These are phyloP conservation scores for Littorina saxatilis DNA, from an alignment of 1,140 invertebrate genomes.

Conservation along the genomic window DNA sequence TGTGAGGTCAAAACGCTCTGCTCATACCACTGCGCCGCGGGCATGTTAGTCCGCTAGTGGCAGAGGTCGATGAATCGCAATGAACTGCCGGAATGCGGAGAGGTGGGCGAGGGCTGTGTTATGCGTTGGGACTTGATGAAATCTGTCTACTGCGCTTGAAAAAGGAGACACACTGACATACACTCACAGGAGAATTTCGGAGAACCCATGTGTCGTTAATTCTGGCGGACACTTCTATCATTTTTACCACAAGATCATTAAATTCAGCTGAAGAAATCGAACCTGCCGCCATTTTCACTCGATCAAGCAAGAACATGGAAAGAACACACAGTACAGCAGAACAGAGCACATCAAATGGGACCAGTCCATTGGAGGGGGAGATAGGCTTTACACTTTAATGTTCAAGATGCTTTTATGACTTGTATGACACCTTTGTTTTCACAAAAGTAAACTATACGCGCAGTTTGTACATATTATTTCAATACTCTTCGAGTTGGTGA, in stretches of 20 bases:
- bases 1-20: no score
- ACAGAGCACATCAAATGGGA: constrained; percentile 1
- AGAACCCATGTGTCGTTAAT: constrained; percentile 53
- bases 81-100: not conserved
- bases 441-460: no score
- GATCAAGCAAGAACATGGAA: constrained; percentile 16
- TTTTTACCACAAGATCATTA: constrained; percentile 43
- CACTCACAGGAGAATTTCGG: constrained; percentile 52
- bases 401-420: not conserved
- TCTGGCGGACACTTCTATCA: constrained; percentile 49
- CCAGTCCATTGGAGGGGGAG: constrained; percentile 50
- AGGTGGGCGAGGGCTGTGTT: not conserved
- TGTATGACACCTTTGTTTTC: no score
- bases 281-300: constrained; percentile 60
- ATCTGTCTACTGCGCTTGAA: not conserved
- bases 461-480: no score
- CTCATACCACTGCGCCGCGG: not conserved
- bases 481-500: no score
- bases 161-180: not conserved
- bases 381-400: constrained; percentile 40
- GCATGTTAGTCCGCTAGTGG: not conserved
- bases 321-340: constrained; percentile 16
- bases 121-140: not conserved
- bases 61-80: not conserved
- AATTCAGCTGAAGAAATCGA: constrained; percentile 63